These are phyloP conservation scores for Pterocles orientalis DNA, from an alignment of 2,113 vertebrate genomes.

Conservation along the genomic window DNA sequence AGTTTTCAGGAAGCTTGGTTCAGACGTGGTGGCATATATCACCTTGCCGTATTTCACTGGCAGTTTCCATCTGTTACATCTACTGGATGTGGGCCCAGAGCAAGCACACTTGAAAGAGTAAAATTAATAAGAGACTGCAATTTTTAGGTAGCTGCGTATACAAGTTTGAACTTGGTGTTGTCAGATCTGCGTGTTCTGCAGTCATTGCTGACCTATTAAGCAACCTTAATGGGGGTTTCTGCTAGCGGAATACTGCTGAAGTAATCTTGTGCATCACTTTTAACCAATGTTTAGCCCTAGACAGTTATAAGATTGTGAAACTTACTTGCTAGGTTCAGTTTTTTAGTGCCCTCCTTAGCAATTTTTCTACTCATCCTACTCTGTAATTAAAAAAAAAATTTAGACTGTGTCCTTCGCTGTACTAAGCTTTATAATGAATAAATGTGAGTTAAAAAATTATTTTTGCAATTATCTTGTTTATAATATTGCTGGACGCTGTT, in stretches of 20 bases:
- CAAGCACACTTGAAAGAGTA: neutral
- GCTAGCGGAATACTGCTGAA: neutral
- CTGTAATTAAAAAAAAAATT: neutral
- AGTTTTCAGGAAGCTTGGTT: neutral
- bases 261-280: neutral
- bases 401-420: neutral
- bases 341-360: neutral
- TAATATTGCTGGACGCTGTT: neutral
- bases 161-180: neutral
- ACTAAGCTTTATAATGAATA: neutral
- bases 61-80: constrained; percentile 44
- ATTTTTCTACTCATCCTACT: neutral
- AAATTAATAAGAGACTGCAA: neutral
- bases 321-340: neutral
- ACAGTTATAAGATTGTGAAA: neutral
- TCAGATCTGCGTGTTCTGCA: neutral
- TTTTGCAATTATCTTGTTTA: neutral
- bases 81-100: constrained; percentile 28
- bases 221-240: neutral
- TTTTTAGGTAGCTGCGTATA: neutral
- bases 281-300: neutral
- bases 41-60: neutral
- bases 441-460: neutral
- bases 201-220: neutral
- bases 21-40: neutral